These are phyloP conservation scores for Clarias laeviceps DNA, from an alignment of 2,797 vertebrate genomes.

Conservation along the genomic window DNA sequence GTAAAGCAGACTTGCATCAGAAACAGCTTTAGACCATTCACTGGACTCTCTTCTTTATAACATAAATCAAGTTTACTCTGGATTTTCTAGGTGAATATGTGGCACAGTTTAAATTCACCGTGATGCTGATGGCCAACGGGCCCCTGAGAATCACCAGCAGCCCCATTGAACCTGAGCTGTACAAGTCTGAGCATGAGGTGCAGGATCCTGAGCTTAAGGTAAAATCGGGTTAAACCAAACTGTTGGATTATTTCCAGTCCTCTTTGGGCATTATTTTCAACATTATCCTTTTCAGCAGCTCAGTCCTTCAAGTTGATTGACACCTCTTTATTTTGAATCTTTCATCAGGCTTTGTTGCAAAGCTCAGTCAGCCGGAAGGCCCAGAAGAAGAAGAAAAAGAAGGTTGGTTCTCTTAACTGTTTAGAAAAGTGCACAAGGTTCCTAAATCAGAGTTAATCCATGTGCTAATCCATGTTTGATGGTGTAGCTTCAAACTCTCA, in stretches of 20 bases:
- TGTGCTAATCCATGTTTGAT: neutral
- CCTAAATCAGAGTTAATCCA: neutral
- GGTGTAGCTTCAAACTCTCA: neutral
- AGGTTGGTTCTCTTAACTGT: slow-evolving; percentile 73
- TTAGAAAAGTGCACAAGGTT: neutral
- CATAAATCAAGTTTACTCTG: neutral
- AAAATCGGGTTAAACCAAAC: slow-evolving; percentile 31
- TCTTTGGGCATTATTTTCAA: neutral
- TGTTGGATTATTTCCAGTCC: neutral
- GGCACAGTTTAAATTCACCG: slow-evolving; percentile 98
- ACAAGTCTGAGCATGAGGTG: slow-evolving; percentile 91
- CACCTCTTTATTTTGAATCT: slow-evolving; percentile 2
- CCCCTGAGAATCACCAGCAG: slow-evolving; percentile 93
- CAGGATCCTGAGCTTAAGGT: slow-evolving; percentile 94
- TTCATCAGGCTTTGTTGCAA: slow-evolving; percentile 86
- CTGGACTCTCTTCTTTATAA: neutral
- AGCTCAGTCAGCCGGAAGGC: slow-evolving; percentile 96
- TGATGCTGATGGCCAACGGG: slow-evolving; percentile 94
- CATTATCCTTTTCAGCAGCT: neutral
- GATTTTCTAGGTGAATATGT: slow-evolving; percentile 84
- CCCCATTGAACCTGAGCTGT: slow-evolving; percentile 86
- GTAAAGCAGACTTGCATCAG: neutral
- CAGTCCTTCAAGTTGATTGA: neutral
- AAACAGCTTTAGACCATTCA: neutral
- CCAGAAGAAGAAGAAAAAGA: slow-evolving; percentile 99